Evolutionary conservation across 2,113 vertebrate genomes (phyloP).

Genomic region (Microtus oregoni): DNA sequence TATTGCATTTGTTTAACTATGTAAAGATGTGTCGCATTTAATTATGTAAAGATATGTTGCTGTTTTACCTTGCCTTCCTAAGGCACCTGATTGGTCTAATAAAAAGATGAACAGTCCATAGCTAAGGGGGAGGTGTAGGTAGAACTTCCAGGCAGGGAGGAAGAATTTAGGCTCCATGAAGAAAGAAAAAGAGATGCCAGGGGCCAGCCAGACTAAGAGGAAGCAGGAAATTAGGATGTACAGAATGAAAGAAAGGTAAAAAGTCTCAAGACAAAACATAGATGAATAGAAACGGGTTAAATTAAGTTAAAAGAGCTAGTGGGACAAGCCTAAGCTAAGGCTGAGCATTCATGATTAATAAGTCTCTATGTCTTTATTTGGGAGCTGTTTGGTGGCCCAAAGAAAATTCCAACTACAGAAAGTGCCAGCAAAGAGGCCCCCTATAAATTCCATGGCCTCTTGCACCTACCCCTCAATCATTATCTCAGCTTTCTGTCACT

Average conservation of each 20-base stretch:
- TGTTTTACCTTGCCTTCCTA: not conserved
- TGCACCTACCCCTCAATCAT: not conserved
- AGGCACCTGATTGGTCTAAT: not conserved
- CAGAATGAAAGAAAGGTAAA: no score
- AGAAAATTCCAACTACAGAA: not conserved
- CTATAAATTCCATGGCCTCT: not conserved
- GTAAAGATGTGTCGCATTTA: not conserved
- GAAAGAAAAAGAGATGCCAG: not conserved
- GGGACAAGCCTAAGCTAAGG: not conserved
- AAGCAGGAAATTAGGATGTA: not conserved
- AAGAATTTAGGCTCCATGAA: not conserved
- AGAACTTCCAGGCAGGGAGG: not conserved
- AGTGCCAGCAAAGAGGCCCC: accelerated
- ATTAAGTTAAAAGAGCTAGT: no score
- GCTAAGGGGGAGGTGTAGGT: not conserved
- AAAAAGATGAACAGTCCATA: not conserved
- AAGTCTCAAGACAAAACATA: no score
- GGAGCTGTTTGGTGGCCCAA: not conserved
- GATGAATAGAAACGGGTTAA: no score
- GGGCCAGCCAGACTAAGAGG: not conserved
- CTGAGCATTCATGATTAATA: not conserved
- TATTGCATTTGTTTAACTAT: not conserved
- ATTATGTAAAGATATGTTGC: not conserved
- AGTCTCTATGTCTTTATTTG: not conserved
- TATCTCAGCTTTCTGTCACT: not conserved